phyloP scores from a whole-genome alignment of 2,797 vertebrate genomes.

The Naso thynnoides region DNA sequence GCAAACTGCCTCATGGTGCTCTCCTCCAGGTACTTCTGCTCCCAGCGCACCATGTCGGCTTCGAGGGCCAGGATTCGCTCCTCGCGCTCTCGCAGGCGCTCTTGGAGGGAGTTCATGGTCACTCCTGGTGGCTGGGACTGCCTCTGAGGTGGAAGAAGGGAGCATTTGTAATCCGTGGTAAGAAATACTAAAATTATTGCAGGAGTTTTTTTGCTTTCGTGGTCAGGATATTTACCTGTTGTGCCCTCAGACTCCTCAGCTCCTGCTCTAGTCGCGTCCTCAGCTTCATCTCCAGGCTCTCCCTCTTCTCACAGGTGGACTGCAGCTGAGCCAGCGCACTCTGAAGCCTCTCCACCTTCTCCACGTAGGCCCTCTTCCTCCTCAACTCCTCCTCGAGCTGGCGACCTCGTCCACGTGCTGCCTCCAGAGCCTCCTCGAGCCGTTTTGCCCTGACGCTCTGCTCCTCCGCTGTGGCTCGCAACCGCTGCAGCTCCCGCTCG shows the following conservation, averaged over 20 bases:
- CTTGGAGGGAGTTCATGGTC: constrained; percentile 85
- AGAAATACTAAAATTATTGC: not conserved
- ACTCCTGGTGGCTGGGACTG: constrained; percentile 70
- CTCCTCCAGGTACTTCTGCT: constrained; percentile 98
- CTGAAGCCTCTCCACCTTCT: constrained; percentile 96
- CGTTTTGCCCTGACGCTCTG: constrained; percentile 86
- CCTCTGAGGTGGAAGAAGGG: constrained; percentile 66
- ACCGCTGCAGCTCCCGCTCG: constrained; percentile 88
- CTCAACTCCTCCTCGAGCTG: constrained; percentile 92
- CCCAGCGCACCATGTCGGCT: constrained; percentile 98
- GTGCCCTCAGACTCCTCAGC: constrained; percentile 92
- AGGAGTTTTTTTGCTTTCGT: not conserved
- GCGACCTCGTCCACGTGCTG: constrained; percentile 87
- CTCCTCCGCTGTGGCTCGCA: constrained; percentile 88
- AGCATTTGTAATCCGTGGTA: not conserved
- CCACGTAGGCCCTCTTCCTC: constrained; percentile 94
- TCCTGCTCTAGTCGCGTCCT: constrained; percentile 95
- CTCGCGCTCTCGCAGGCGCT: constrained; percentile 94
- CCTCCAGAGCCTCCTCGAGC: constrained; percentile 91
- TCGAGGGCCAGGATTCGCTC: constrained; percentile 96
- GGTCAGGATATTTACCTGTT: constrained; percentile 87
- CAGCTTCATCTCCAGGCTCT: constrained; percentile 93
- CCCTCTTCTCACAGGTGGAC: constrained; percentile 95
- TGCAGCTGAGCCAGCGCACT: constrained; percentile 95
- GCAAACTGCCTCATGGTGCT: constrained; percentile 99